Evolutionary conservation across 2,113 vertebrate species (phyloP), one percentile per base, ranked within the genome.

Genomic region (Cryptomyrus ogoouensis): DNA sequence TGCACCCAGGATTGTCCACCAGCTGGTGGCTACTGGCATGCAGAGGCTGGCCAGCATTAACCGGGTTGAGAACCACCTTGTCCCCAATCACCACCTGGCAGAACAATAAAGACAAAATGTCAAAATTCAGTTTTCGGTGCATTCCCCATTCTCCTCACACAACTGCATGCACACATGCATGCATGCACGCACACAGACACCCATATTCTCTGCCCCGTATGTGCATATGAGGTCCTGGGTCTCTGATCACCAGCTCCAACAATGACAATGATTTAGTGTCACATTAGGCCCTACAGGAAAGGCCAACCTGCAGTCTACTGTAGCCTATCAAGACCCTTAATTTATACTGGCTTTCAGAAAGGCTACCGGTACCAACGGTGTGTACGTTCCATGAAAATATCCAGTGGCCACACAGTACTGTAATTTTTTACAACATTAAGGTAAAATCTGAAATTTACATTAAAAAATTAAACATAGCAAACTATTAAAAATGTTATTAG

Each of bases 51-150:
- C 98, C 98, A 0, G 98, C 98, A 0, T 99, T 99, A 91, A 99
- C 98, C 0, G 98, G 98, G 93, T 99, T 99, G 92, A 99, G 95
- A 19, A 99, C 98, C 27, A 99, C 98, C 92, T 99, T 99, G 94
- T 99, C 98, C 17, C 98, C 98, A 47, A 99, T 99, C 89, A 99
- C 98, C 93, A 99, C 98, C 98, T 99, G 21, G 42, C 15, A 89
- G 27, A 46, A 35, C 13, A 6, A 56, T 89, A 1, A 5, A 35
- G 2, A n/a, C 53, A 84, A 39, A 47, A 53, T 19, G 19, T 44
- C 15, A 84, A 47, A 47, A 49, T n/a, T n/a, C 83, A 85, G 42
- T 12, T 47, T 19, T 42, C 1, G 0, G 9, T 47, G 15, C 80
- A 83, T 42, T 62, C 80, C 21, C 42, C 17, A 44, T 47, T 9